Percentiles rank a stretch among this genome's conserved stretches.
Evolutionary conservation across 2,113 vertebrate genomes (phyloP).

Genomic region (Embiotoca jacksoni): DNA sequence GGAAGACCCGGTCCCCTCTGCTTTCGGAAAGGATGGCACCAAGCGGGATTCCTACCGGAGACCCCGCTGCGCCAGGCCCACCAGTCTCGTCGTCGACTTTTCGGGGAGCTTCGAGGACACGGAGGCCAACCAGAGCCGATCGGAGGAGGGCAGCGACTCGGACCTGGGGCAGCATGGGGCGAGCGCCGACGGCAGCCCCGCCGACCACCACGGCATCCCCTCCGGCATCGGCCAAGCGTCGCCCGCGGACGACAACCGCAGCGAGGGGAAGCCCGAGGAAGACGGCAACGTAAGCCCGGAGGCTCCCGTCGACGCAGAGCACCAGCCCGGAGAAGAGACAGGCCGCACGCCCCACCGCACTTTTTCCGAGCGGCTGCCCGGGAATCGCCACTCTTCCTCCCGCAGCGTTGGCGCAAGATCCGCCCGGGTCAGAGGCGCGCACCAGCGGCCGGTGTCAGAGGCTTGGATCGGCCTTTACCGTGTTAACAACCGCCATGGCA

Average conservation of each 20-base stretch:
- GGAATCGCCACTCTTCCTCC: conserved; percentile 78
- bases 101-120: conserved; percentile 84
- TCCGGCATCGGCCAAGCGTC: conserved; percentile 68
- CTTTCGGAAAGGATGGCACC: conserved; percentile 80
- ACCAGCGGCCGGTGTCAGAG: conserved; percentile 84
- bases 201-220: conserved; percentile 75
- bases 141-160: conserved; percentile 85
- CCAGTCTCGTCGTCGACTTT: conserved; percentile 85
- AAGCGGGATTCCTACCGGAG: conserved; percentile 82
- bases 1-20: conserved; percentile 79
- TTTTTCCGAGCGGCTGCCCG: conserved; percentile 85
- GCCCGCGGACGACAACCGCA: conserved; percentile 67
- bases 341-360: conserved; percentile 85
- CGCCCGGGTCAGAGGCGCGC: conserved; percentile 75
- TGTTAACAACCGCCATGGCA: conserved; percentile 84
- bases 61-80: conserved; percentile 80
- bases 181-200: conserved; percentile 79
- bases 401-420: conserved; percentile 79
- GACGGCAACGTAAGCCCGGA: conserved; percentile 63
- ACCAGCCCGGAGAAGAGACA: conserved; percentile 76
- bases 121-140: conserved; percentile 82
- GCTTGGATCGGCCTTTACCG: conserved; percentile 87
- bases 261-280: conserved; percentile 72
- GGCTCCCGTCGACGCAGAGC: conserved; percentile 67
- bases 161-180: conserved; percentile 81